phyloP scores from a whole-genome alignment of 1,140 invertebrate species.

The Tribolium castaneum region DNA sequence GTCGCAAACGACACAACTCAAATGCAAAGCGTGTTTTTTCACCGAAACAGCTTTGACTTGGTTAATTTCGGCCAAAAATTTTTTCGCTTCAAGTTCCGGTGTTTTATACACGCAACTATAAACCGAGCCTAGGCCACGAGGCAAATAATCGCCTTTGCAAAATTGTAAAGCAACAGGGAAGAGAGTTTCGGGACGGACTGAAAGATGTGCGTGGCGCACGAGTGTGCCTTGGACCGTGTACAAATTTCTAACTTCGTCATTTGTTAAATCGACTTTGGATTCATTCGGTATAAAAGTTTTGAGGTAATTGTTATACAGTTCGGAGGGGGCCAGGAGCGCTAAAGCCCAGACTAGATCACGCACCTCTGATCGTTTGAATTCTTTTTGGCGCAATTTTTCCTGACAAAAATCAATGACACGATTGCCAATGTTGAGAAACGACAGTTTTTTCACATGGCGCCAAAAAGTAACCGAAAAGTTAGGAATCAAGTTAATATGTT shows the following conservation, averaged over 20 bases:
- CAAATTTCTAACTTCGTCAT: neutral
- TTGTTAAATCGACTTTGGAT: constrained; percentile 5
- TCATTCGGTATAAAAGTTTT: no score
- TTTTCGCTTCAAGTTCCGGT: neutral
- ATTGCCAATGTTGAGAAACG: neutral
- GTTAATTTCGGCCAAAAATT: neutral
- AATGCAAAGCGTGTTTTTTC: neutral
- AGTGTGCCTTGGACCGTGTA: neutral
- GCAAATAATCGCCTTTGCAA: constrained; percentile 12
- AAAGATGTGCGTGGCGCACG: neutral
- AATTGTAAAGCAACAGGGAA: constrained; percentile 1
- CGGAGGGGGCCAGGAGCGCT: no score
- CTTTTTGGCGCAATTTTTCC: neutral
- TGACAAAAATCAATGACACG: neutral
- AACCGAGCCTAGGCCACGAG: neutral
- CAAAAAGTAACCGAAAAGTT: neutral
- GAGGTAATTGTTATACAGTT: no score
- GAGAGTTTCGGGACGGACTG: neutral
- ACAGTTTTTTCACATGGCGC: neutral
- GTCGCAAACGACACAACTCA: constrained; percentile 16
- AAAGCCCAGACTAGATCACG: no score
- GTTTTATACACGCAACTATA: constrained; percentile 16
- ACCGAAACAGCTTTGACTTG: neutral
- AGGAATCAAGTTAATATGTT: neutral
- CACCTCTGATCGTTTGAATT: neutral